Evolutionary conservation across 2,888 invertebrate species (phyloP).

Genomic region (Zele albiditarsus): DNA sequence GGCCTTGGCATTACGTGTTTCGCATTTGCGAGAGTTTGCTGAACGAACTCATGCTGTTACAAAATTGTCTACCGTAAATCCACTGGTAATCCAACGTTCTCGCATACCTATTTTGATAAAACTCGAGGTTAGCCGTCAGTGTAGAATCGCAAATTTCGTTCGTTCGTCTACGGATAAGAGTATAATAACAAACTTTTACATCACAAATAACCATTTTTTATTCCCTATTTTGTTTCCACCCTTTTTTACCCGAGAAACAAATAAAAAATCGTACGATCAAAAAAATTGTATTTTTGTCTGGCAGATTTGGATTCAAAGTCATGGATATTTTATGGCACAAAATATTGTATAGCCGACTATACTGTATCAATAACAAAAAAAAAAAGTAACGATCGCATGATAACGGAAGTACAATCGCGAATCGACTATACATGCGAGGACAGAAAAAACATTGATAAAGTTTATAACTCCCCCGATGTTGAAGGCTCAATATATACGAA

Average conservation of each 20-base stretch:
- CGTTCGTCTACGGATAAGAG: slow-evolving; percentile 17
- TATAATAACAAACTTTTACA: slow-evolving; percentile 13
- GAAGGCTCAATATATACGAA: slow-evolving; percentile 25
- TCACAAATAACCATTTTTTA: neutral
- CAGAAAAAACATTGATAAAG: slow-evolving; percentile 22
- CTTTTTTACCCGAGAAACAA: neutral
- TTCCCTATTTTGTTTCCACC: neutral
- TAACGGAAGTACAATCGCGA: slow-evolving; percentile 15
- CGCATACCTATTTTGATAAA: slow-evolving; percentile 41
- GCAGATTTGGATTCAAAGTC: neutral
- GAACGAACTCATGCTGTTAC: slow-evolving; percentile 34
- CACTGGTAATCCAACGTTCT: slow-evolving; percentile 39
- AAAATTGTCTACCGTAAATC: slow-evolving; percentile 44
- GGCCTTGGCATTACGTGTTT: slow-evolving; percentile 62
- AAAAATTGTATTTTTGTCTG: neutral
- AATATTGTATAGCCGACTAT: neutral
- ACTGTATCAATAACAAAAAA: neutral
- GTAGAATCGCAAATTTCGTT: slow-evolving; percentile 34
- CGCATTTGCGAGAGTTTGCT: slow-evolving; percentile 57
- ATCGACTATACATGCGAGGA: neutral
- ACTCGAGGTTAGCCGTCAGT: slow-evolving; percentile 32
- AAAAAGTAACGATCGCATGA: slow-evolving; percentile 18
- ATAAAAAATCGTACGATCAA: neutral
- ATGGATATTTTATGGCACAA: neutral
- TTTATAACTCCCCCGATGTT: slow-evolving; percentile 20